Evolutionary conservation across 2,888 invertebrate species (phyloP), one percentile per base, ranked within the genome.

Genomic region (Philereme transversata): DNA sequence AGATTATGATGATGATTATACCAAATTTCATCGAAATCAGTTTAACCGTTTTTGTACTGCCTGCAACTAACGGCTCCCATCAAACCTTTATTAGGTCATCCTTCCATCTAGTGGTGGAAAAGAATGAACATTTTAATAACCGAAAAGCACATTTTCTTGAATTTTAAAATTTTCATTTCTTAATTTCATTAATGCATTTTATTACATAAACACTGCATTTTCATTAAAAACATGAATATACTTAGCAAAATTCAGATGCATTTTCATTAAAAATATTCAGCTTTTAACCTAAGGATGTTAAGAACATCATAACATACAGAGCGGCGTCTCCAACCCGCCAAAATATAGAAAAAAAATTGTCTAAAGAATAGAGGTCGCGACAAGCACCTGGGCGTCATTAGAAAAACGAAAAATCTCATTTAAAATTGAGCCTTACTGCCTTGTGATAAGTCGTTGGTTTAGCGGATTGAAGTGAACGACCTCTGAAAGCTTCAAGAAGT

Each of bases 401-500:
- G 73, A 71, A 66, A 69, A 67, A 59, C 11, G 73, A 71, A 65
- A 69, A 67, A 59, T 33, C 51, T 3, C 35, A 46, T 40, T 46
- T 35, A 53, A 81, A 79, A 80, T 71, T 74, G 75, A 74, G 74
- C 78, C 74, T 72, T 81, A 79, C 67, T 48, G 33, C 59, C 52
- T 59, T 64, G 65, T 68, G 9, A 34, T 56, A 63, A 47, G 53
- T 46, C 33, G 5, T 51, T 5, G 38, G 38, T 54, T 54, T 54
- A 46, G 22, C 60, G 55, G 70, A 68, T 53, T 60, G 74, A 77
- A 85, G 87, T 90, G 83, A 88, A 86, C 68, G 88, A 79, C 79
- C 90, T 67, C 80, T 86, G 86, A 85, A 88, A 87, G 84, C 43
- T 84, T 79, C 77, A 83, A 83, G 81, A 83, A 85, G 83, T 87